Evolutionary conservation across 2,888 invertebrate genomes (phyloP), one percentile per base, ranked within the genome.

Genomic region (Anodontia alba): DNA sequence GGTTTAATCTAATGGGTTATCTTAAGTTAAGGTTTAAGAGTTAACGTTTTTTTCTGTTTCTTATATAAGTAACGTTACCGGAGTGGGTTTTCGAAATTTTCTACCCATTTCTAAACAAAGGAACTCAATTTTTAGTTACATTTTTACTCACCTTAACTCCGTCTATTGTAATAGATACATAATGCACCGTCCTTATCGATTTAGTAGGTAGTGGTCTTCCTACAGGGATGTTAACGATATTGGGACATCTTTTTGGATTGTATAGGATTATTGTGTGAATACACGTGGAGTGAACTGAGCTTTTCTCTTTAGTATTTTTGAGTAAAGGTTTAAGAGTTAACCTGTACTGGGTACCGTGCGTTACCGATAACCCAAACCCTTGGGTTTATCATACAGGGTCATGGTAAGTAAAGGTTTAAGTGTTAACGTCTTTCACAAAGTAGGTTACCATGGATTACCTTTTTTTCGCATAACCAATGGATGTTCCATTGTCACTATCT

Each of bases 81-180:
- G 49, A 49, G 49, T 49, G 49, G 12, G 49, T 10, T 49, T 20
- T 49, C 49, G 49, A 49, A 49, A 49, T 49, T 49, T 49, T 49
- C 49, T 49, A 49, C 49, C 49, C 49, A 49, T 49, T 49, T 49
- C 49, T 49, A 49, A 49, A 49, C 49, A 49, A 49, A 49, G 49
- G 49, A 49, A 49, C 49, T 49, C 49, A 17, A 20, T 8, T 10
- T 49, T 49, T 49, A 49, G 49, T 49, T 49, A 49, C 12, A 49
- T 49, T 20, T 49, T 49, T 49, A 49, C 49, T 49, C 49, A 20
- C 49, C 49, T 49, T 49, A 49, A 49, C 49, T 49, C 49, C 49
- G 20, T 49, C 8, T 49, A 49, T 20, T 49, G 49, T 49, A 49
- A 49, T 20, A 49, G 20, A 49, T 20, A 49, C 49, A 49, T 49